phyloP scores from a whole-genome alignment of 1,140 invertebrate genomes.

The Polyergus mexicanus region DNA sequence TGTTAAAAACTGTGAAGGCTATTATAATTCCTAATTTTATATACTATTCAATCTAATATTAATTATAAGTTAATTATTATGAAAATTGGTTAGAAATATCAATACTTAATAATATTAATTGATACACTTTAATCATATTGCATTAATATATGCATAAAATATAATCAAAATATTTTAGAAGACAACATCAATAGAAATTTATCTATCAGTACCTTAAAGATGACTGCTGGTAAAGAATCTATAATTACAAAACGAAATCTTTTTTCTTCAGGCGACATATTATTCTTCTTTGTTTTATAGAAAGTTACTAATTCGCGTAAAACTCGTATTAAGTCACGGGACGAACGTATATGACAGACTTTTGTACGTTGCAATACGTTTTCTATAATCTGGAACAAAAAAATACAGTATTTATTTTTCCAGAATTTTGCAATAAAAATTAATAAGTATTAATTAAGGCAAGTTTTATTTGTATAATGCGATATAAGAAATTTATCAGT shows the following conservation, averaged over 20 bases:
- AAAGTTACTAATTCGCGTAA: constrained; percentile 80
- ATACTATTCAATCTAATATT: background rate
- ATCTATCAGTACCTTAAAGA: constrained; percentile 76
- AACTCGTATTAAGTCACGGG: constrained; percentile 85
- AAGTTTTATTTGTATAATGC: background rate
- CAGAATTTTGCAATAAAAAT: background rate
- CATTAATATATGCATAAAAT: background rate
- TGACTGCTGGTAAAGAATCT: constrained; percentile 88
- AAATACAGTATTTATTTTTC: background rate
- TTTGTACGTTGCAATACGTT: constrained; percentile 78
- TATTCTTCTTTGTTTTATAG: constrained; percentile 79
- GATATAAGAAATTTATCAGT: too few relatives aligned
- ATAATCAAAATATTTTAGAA: background rate
- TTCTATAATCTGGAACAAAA: constrained; percentile 76
- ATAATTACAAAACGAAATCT: constrained; percentile 87
- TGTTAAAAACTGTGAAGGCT: background rate
- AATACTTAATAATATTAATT: background rate
- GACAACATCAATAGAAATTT: background rate
- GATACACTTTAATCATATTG: background rate
- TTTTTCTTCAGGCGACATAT: constrained; percentile 72
- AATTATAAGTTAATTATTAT: background rate
- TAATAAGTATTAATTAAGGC: background rate
- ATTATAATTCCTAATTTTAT: background rate
- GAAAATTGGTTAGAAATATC: background rate
- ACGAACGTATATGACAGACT: constrained; percentile 77